Conservation (phyloP, 2,888 invertebrate genomes). For the Drosophila gaucha region DNA sequence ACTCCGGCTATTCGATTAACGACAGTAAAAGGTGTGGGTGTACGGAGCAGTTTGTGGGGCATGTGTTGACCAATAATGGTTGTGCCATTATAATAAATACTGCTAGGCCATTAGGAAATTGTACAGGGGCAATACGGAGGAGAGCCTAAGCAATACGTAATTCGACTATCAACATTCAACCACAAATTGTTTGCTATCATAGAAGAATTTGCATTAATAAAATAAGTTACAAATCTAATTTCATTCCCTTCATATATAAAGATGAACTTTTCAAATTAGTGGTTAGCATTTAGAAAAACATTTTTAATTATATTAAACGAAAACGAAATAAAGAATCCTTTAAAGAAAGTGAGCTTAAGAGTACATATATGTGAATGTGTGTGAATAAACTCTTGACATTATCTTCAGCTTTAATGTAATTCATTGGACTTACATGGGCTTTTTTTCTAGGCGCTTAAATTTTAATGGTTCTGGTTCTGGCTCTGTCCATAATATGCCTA, state of each 20-base stretch:
- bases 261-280: neutral
- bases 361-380: too few relatives aligned
- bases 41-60: neutral
- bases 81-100: slow-evolving; percentile 46
- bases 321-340: neutral
- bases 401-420: neutral
- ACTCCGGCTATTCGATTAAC: slow-evolving; percentile 37
- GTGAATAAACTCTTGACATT: too few relatives aligned
- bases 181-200: slow-evolving; percentile 35
- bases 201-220: slow-evolving; percentile 46
- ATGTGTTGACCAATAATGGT: slow-evolving; percentile 50
- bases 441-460: neutral
- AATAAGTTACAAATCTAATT: slow-evolving; percentile 28
- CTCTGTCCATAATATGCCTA: neutral
- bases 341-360: neutral
- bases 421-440: neutral
- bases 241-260: neutral
- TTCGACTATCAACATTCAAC: slow-evolving; percentile 17
- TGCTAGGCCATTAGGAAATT: slow-evolving; percentile 34
- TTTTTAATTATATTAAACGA: neutral
- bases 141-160: slow-evolving; percentile 2
- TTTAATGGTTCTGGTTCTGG: slow-evolving; percentile 1
- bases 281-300: neutral
- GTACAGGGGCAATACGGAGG: slow-evolving; percentile 3
- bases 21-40: slow-evolving; percentile 15